Base-by-base conservation (phyloP, 1,140 invertebrate genomes). In the Anadara kagoshimensis region DNA sequence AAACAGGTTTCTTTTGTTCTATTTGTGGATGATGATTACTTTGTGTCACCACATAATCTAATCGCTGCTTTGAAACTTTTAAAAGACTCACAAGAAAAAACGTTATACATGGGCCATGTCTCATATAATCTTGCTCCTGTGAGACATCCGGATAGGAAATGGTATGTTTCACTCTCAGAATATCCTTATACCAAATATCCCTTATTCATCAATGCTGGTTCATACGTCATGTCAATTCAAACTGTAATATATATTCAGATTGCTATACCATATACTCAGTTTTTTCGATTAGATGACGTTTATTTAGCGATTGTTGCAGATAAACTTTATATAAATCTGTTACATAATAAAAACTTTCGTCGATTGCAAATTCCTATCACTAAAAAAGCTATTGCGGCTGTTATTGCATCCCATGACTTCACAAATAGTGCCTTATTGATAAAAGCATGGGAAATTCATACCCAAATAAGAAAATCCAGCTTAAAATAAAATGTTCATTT, bases 11-110 rank as follows among this genome's bases (percentile, higher is more conserved):
- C 56, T 57, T 71, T 47, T 58, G 41, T 71, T 8, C 57, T 64
- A 11, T 71, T 71, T 41, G 59, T 71, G 3, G 69, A 71, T 43
- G 69, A 71, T 47, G 69, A 71, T 22, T 64, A 64, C 36, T 64
- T 64, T 53, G 62, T 64, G 5, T 51, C 49, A 36, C 49, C 51
- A n/a, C 62, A 45, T 10, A 51, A 64, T 22, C 3, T 64, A n/a
- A 26, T 64, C 5, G 22, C 18, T 18, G 36, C 49, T 53, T 20
- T 64, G n/a, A 49, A 51, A 12, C 5, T 7, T 22, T 29, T 51
- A 16, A 16, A 20, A 5, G 47, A 49, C 5, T 51, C 12, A n/a
- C n/a, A 64, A 53, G 36, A 26, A n/a, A 41, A 51, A 41, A 41
- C 36, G 29, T 26, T 64, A n/a, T 51, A 51, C 24, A 49, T 49